Conservation (phyloP, 2,113 vertebrate genomes). For the Cynopterus brachyotis region DNA sequence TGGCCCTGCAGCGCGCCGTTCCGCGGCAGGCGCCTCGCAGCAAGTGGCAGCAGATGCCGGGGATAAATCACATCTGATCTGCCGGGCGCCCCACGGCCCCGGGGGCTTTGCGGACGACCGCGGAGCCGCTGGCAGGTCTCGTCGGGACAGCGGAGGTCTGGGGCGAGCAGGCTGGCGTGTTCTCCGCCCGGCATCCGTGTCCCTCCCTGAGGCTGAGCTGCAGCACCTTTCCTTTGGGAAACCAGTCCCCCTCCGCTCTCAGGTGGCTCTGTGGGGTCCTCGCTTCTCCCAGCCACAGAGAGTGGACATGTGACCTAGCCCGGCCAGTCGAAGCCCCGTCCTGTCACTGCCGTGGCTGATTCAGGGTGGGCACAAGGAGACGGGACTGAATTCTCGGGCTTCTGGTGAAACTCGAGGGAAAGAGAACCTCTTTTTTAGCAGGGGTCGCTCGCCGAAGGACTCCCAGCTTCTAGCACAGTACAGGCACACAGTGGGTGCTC, state of each 20-base stretch:
- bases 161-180: rapidly evolving
- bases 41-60: not conserved
- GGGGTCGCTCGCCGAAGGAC: not conserved
- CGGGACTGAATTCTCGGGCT: not conserved
- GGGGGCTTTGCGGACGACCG: not conserved
- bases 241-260: not conserved
- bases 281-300: not conserved
- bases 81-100: not conserved
- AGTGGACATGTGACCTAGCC: not conserved
- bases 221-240: not conserved
- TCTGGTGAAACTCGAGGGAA: not conserved
- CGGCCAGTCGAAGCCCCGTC: rapidly evolving
- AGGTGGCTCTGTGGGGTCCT: not conserved
- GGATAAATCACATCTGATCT: slow-evolving; percentile 50
- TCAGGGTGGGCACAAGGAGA: not conserved
- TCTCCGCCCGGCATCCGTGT: not conserved
- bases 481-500: not conserved
- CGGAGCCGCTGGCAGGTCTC: not conserved
- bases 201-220: not conserved
- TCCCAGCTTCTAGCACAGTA: not conserved
- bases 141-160: not conserved
- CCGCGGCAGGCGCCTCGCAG: not conserved
- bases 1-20: not conserved
- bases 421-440: not conserved
- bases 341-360: rapidly evolving